Base-by-base conservation (phyloP, 2,888 invertebrate species). In the Cheilosia vernalis region DNA sequence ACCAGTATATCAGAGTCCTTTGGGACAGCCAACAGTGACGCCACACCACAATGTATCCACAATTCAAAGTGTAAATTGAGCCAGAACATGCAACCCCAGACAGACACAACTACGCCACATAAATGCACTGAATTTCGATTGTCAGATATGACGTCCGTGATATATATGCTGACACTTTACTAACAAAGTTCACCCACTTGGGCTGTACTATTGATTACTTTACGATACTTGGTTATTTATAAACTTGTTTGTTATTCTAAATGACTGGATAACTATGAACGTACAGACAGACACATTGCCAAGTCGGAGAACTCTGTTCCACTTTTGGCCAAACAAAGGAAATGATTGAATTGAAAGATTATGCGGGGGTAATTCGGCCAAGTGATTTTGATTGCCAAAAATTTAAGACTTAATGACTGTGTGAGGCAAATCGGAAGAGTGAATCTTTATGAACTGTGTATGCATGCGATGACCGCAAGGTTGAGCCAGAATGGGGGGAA, bases 41-140 rank as follows among this genome's bases (percentile, higher is more conserved):
- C 64, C 66, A 17, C 30, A 66, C 21, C 60, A 72, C 40, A 47
- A 24, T 58, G 49, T 24, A 60, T 10, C 61, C 49, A 78, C 56
- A 67, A 53, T 67, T 61, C 30, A 21, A 27, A 64, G 79, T 69
- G 79, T 73, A 74, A 70, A 79, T 74, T 79, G 66, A 66, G 27
- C 47, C 40, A 37, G 60, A 42, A 49, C 74, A 84, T 84, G 80
- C 84, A 84, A 84, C 60, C 80, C 53, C 15, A 77, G 72, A 70
- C 27, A 61, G 60, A 79, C 58, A 78, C 37, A 82, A 42, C 53
- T 69, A 60, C 61, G 78, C 55, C 83, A 78, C 17, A 70, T 33
- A 77, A 58, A 56, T 42, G 61, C 33, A 49, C 51, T 15, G 63
- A 67, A 67, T 51, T 67, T 42, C 55, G 72, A 55, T 72, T 79